Evolutionary conservation across 2,113 vertebrate species (phyloP).

Genomic region (Amphiprion percula): DNA sequence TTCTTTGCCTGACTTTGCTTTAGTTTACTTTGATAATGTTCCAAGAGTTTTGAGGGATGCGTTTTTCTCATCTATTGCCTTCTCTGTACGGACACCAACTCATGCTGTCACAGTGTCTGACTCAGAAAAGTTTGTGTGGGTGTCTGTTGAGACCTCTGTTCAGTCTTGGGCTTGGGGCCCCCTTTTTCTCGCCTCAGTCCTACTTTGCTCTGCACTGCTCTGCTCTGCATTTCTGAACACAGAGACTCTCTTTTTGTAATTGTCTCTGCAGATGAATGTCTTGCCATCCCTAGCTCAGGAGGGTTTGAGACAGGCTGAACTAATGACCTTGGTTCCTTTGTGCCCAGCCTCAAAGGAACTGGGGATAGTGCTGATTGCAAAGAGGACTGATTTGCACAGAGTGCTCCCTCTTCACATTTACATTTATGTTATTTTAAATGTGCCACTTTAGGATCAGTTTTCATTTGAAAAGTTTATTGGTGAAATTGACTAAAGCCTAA

Average conservation of each 20-base stretch:
- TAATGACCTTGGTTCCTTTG: conserved; percentile 80
- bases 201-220: conserved; percentile 34
- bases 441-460: conserved; percentile 24
- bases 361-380: conserved; percentile 52
- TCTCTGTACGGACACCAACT: conserved; percentile 30
- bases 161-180: conserved; percentile 28
- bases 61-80: conserved; percentile 25
- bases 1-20: conserved; percentile 25
- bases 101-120: conserved; percentile 55
- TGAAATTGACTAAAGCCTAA: not conserved
- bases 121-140: conserved; percentile 47
- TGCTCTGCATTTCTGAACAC: conserved; percentile 64
- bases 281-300: conserved; percentile 66
- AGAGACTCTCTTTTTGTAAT: conserved; percentile 59
- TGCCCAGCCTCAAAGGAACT: conserved; percentile 70
- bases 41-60: conserved; percentile 24
- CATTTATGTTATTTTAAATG: conserved; percentile 33
- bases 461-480: conserved; percentile 14
- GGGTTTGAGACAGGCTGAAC: conserved; percentile 77
- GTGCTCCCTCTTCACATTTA: conserved; percentile 58
- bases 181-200: conserved; percentile 38
- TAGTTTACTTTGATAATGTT: conserved; percentile 30
- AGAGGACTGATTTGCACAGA: conserved; percentile 49
- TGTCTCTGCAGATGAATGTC: conserved; percentile 74
- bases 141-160: conserved; percentile 55